Evolutionary conservation across 2,113 vertebrate genomes (phyloP).

Genomic region (Neotragus moschatus): DNA sequence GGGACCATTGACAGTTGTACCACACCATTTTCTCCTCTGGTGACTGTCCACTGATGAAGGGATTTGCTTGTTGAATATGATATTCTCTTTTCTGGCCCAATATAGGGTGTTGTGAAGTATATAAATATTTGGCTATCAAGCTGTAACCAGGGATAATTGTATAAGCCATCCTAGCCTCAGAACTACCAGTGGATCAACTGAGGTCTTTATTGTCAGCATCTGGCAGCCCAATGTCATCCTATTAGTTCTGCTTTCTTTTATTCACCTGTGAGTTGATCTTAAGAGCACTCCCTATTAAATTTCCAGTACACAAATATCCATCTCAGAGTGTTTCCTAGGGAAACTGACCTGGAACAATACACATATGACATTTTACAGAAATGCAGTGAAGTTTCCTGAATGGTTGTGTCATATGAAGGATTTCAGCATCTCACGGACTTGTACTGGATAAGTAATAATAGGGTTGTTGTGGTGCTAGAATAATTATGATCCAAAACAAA

Average conservation of each 20-base stretch:
- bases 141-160: background rate
- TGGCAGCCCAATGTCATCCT: background rate
- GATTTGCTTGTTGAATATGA: background rate
- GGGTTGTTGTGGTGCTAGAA: background rate
- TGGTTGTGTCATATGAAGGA: background rate
- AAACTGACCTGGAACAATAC: background rate
- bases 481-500: background rate
- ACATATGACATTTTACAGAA: background rate
- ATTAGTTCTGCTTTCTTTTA: background rate
- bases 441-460: background rate
- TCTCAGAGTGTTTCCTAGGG: background rate
- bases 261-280: background rate
- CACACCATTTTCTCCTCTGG: background rate
- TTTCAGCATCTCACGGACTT: background rate
- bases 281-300: background rate
- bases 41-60: background rate
- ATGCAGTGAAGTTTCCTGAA: background rate
- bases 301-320: background rate
- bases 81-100: background rate
- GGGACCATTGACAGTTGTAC: accelerated
- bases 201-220: background rate
- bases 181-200: background rate
- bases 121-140: background rate
- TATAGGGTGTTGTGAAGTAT: accelerated
- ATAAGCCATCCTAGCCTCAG: background rate